phyloP scores from a whole-genome alignment of 2,113 vertebrate genomes.

The Sander vitreus region DNA sequence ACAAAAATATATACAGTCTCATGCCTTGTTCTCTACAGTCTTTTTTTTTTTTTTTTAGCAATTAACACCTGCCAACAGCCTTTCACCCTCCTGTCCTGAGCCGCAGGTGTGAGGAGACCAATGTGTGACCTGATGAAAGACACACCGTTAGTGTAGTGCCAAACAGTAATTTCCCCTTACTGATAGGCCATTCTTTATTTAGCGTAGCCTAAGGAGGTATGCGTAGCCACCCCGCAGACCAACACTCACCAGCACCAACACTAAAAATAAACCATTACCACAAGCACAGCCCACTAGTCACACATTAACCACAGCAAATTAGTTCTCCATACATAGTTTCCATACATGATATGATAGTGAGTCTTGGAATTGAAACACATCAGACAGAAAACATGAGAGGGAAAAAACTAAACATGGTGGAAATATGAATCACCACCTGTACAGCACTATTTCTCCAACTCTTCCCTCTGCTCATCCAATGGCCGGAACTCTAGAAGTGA shows the following conservation, averaged over 20 bases:
- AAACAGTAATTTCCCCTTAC: constrained; percentile 75
- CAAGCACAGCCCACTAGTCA: constrained; percentile 50
- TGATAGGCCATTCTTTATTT: constrained; percentile 79
- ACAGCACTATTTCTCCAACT: constrained; percentile 40
- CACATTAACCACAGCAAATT: constrained; percentile 56
- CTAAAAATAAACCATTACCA: constrained; percentile 73
- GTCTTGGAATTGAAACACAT: constrained; percentile 33
- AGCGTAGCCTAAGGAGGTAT: constrained; percentile 68
- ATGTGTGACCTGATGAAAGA: constrained; percentile 81
- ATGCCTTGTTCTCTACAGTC: constrained; percentile 51
- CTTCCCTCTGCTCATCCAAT: constrained; percentile 48
- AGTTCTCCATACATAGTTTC: no score
- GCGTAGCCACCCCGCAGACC: constrained; percentile 43
- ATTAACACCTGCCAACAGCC: constrained; percentile 80
- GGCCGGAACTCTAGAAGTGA: constrained; percentile 67
- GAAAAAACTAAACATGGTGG: constrained; percentile 28
- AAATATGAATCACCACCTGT: constrained; percentile 65
- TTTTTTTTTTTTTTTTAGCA: constrained; percentile 66
- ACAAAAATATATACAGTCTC: constrained; percentile 1
- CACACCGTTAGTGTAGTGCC: constrained; percentile 70
- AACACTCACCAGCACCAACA: constrained; percentile 37
- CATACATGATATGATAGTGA: constrained; percentile 6
- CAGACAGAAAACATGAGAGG: constrained; percentile 16
- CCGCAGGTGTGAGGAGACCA: constrained; percentile 68
- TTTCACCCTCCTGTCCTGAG: constrained; percentile 70